Conservation (phyloP, 2,888 invertebrate species). For the Masnerella sp. region DNA sequence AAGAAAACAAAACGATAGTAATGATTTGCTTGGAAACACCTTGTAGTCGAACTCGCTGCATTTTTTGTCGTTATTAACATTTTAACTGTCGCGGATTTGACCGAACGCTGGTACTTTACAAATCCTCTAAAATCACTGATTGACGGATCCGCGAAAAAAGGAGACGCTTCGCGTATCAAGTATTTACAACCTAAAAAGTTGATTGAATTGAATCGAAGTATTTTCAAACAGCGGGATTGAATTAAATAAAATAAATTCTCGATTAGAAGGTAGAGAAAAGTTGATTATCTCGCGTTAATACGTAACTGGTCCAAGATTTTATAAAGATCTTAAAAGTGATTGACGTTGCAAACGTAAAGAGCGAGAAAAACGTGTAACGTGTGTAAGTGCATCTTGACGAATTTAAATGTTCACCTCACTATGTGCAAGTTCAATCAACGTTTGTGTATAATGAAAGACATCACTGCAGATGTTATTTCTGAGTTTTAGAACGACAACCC, state of each 20-base stretch:
- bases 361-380: conserved; percentile 4
- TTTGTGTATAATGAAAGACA: neutral
- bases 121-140: neutral
- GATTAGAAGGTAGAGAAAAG: conserved; percentile 15
- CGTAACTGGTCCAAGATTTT: conserved; percentile 14
- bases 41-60: no score
- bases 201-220: conserved; percentile 7
- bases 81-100: no score
- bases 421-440: neutral
- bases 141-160: conserved; percentile 4
- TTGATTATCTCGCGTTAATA: conserved; percentile 7
- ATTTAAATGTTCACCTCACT: neutral
- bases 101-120: conserved; percentile 4
- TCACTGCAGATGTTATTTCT: neutral
- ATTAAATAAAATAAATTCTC: conserved; percentile 16
- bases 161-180: conserved; percentile 2
- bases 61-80: no score
- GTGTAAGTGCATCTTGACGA: neutral
- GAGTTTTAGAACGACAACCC: no score
- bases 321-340: conserved; percentile 9
- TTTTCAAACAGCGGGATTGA: neutral
- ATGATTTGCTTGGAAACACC: conserved; percentile 1
- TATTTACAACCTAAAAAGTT: conserved; percentile 8
- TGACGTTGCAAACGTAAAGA: conserved; percentile 1
- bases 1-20: neutral